phyloP scores from a whole-genome alignment of 2,888 invertebrate genomes.

The Tiphia femorata region DNA sequence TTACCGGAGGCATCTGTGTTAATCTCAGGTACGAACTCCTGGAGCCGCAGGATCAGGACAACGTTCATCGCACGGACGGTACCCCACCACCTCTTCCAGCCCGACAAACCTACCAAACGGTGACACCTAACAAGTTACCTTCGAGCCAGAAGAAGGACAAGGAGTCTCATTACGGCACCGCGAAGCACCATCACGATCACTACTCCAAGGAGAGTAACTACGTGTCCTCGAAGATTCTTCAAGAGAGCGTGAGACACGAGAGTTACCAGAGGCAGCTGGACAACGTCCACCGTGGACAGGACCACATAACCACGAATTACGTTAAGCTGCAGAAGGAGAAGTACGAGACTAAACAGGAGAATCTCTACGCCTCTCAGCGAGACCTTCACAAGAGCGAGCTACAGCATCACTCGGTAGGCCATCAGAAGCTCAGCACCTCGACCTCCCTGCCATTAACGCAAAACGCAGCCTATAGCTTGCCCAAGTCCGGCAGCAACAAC shows the following conservation, averaged over 20 bases:
- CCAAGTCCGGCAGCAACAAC: slow-evolving; percentile 59
- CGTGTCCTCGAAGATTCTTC: slow-evolving; percentile 57
- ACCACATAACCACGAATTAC: slow-evolving; percentile 52
- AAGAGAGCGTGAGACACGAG: slow-evolving; percentile 57
- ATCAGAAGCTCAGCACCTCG: slow-evolving; percentile 64
- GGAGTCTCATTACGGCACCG: slow-evolving; percentile 55
- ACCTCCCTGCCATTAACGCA: slow-evolving; percentile 64
- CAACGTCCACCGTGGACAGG: slow-evolving; percentile 57
- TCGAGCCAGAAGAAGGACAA: slow-evolving; percentile 57
- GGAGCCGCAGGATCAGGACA: slow-evolving; percentile 69
- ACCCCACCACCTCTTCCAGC: slow-evolving; percentile 73
- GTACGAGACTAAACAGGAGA: slow-evolving; percentile 63
- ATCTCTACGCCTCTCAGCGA: slow-evolving; percentile 59
- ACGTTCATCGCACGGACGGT: slow-evolving; percentile 60
- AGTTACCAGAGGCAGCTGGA: slow-evolving; percentile 66
- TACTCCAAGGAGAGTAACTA: slow-evolving; percentile 62
- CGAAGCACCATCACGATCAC: slow-evolving; percentile 55
- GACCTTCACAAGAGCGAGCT: slow-evolving; percentile 53
- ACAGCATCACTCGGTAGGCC: slow-evolving; percentile 44
- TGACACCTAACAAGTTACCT: slow-evolving; percentile 48
- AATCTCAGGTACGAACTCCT: slow-evolving; percentile 72
- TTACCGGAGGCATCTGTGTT: too few relatives aligned
- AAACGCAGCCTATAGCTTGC: slow-evolving; percentile 57
- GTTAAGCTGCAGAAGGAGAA: slow-evolving; percentile 65
- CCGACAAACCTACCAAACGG: slow-evolving; percentile 61